Percentiles rank a stretch among this genome's conserved stretches.
phyloP scores from a whole-genome alignment of 2,888 invertebrate genomes.

The Tiliacea citrago region DNA sequence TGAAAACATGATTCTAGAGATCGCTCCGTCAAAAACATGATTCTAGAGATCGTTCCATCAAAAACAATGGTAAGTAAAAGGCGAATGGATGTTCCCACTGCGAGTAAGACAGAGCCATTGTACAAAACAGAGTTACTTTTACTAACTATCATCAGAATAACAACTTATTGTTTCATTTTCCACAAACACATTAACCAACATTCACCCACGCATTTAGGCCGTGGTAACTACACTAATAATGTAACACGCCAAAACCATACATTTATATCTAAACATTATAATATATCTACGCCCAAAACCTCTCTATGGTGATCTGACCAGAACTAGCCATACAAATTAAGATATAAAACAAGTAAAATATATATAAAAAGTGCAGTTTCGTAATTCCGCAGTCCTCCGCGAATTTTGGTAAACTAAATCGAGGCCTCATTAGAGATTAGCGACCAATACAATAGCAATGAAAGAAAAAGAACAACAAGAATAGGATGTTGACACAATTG shows the following conservation, averaged over 20 bases:
- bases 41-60: slow-evolving; percentile 66
- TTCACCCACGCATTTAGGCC: slow-evolving; percentile 46
- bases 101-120: slow-evolving; percentile 76
- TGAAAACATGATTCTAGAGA: slow-evolving; percentile 67
- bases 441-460: slow-evolving; percentile 14
- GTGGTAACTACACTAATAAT: slow-evolving; percentile 36
- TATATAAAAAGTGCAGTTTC: not conserved
- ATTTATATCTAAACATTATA: not conserved
- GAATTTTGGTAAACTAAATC: slow-evolving; percentile 1
- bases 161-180: slow-evolving; percentile 72
- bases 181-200: slow-evolving; percentile 68
- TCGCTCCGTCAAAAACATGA: slow-evolving; percentile 73
- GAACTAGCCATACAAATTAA: not conserved
- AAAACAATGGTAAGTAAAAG: slow-evolving; percentile 84
- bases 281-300: slow-evolving; percentile 2
- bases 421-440: not conserved
- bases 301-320: slow-evolving; percentile 8
- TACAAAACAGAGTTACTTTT: slow-evolving; percentile 80
- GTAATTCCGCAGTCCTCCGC: not conserved
- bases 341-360: not conserved
- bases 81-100: slow-evolving; percentile 81
- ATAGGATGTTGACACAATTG: slow-evolving; percentile 23
- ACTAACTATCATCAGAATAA: slow-evolving; percentile 75
- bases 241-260: slow-evolving; percentile 21
- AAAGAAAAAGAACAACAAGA: slow-evolving; percentile 3